Conservation (phyloP, 30 jellyfish, hydroid and myxozoan species). For the Turritopsis dohrnii region DNA sequence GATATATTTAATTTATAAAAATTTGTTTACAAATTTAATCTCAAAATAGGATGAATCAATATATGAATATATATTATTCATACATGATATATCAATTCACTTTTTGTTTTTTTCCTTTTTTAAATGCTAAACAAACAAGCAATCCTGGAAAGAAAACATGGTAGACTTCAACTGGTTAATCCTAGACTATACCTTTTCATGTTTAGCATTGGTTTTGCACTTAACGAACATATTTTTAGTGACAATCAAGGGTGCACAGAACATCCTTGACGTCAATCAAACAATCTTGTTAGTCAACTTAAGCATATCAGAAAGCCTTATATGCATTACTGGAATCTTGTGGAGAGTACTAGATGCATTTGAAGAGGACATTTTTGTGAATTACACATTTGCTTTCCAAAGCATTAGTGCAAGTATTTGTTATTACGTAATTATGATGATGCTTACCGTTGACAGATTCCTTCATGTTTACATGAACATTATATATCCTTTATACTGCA, state of each 20-base stretch:
- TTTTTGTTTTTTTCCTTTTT: no score
- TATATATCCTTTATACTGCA: neutral
- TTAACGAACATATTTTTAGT: neutral
- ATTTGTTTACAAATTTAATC: no score
- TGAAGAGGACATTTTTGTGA: neutral
- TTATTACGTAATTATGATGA: neutral
- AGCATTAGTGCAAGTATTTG: neutral
- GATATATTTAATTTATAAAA: no score
- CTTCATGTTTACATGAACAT: neutral
- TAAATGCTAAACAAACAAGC: no score
- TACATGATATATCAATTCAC: no score
- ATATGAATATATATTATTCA: no score
- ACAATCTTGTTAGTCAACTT: neutral
- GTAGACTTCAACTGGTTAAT: neutral
- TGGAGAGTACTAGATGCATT: neutral
- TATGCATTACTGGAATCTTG: neutral
- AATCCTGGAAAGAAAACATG: no score
- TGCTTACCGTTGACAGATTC: neutral
- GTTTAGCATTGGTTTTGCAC: neutral
- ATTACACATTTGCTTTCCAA: neutral
- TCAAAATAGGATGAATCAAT: no score
- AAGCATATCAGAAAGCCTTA: neutral
- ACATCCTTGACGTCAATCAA: neutral
- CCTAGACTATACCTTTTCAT: neutral
- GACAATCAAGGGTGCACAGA: neutral